Evolutionary conservation across 2,113 vertebrate genomes (phyloP), one percentile per base, ranked within the genome.

Genomic region (Cairina moschata): DNA sequence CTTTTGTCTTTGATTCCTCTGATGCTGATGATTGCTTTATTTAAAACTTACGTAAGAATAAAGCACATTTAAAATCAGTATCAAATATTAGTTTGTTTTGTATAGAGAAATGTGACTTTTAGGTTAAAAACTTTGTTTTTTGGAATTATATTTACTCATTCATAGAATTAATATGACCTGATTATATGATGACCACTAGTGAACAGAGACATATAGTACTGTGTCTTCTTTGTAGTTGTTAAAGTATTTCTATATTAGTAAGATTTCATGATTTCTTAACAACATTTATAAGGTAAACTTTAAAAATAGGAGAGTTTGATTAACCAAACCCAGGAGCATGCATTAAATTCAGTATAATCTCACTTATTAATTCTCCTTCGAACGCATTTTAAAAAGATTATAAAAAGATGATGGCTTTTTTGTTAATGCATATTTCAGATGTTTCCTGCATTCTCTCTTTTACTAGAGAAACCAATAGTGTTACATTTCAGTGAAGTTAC

Each of bases 141-240:
- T n/a, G 10, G 28, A 29, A 5, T 31, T 71, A 48, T 0, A 1
- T 10, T 73, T 66, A 38, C 54, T 17, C 67, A 38, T 44, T 85
- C 15, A 17, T 18, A 36, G 22, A 73, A n/a, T 34, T 12, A 58
- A 16, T 32, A 22, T 62, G n/a, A 58, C 36, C 31, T 42, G 40
- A 48, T 3, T 8, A 17, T 59, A 58, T 0, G 0, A 18, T 23
- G 48, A 50, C 22, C n/a, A 14, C 17, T 38, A 18, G 48, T 40
- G 48, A 85, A 44, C 12, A 26, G 59, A 65, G 17, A 17, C 25
- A n/a, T 6, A 7, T 13, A 58, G 23, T 31, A 50, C 40, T 10
- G 17, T 36, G 25, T 80, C 31, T 58, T 65, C 12, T 11, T 29
- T 50, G 42, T 40, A 50, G 25, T 8, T 46, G n/a, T 29, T 52